These are phyloP conservation scores for Hyppa rectilinea DNA, from an alignment of 2,888 invertebrate genomes.

Conservation along the genomic window DNA sequence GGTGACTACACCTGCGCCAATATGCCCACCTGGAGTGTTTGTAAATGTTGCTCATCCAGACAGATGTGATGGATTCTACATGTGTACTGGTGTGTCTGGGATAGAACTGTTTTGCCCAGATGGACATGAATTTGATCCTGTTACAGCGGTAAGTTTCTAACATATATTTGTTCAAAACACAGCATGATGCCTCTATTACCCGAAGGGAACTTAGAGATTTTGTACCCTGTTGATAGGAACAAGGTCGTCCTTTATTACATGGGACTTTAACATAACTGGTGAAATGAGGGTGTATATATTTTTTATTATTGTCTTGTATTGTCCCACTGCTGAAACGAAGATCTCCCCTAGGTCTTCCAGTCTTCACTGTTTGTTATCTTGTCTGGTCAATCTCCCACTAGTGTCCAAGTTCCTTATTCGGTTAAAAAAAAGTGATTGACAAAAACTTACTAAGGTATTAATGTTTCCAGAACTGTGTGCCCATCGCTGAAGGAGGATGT, in stretches of 20 bases:
- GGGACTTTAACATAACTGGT: no score
- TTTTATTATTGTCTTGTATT: no score
- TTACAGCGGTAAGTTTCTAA: neutral
- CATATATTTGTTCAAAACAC: no score
- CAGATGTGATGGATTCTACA: constrained; percentile 67
- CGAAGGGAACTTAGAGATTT: no score
- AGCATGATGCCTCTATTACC: no score
- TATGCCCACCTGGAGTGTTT: constrained; percentile 65
- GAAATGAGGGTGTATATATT: no score
- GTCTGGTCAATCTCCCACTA: neutral
- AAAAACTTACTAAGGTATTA: neutral
- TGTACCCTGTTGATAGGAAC: no score
- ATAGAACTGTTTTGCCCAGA: neutral
- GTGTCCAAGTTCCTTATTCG: neutral
- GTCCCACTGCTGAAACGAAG: neutral
- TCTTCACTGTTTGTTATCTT: neutral
- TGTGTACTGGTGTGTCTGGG: constrained; percentile 58
- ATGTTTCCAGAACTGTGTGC: constrained; percentile 18
- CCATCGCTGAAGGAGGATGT: constrained; percentile 37
- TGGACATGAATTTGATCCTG: constrained; percentile 3
- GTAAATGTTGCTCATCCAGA: constrained; percentile 69
- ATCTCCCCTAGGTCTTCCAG: neutral
- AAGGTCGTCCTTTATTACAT: no score
- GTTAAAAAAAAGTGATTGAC: no score
- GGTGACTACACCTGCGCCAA: constrained; percentile 15